Base-by-base conservation (phyloP, 1,140 invertebrate genomes). In the Acyrthosiphon pisum region DNA sequence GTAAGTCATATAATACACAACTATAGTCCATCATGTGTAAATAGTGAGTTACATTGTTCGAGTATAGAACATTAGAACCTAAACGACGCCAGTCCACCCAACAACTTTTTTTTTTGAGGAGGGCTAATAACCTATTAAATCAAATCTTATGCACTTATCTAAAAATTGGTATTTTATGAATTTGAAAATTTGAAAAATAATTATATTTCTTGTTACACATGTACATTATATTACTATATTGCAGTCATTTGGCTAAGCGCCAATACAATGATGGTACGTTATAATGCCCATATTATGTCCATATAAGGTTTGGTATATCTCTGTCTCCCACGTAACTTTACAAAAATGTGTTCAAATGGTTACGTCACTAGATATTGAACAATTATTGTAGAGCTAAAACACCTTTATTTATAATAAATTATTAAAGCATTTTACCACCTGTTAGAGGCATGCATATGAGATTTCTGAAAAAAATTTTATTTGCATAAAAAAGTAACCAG, bases 1-100 rank as follows among this genome's bases (percentile, higher is more conserved):
- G 95, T 96, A 94, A 93, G 94, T 94, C 14, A 18, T 76, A n/a
- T 76, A 68, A 68, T 68, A 76, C 60, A 68, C 14, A n/a, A 76
- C 6, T 76, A n/a, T n/a, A 68, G n/a, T 1, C 4, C 14, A n/a
- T n/a, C 30, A 68, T n/a, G 60, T 30, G 0, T 60, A 46, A 46
- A 60, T 60, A 68, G 30, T 68, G 4, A n/a, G n/a, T n/a, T n/a
- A n/a, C 30, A 68, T 76, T 76, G n/a, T 14, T 76, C 14, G 14
- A 76, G 14, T 76, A 14, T 60, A 76, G 2, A 76, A n/a, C n/a
- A n/a, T 68, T 60, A 76, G 2, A 76, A n/a, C n/a, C n/a, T 68
- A 14, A 14, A 68, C 11, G 4, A 35, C n/a, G 0, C n/a, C n/a
- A 76, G 6, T 76, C 18, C 11, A 6, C 11, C 11, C 14, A n/a